Evolutionary conservation across 2,888 invertebrate genomes (phyloP).

Genomic region (Stegophylla sp.): DNA sequence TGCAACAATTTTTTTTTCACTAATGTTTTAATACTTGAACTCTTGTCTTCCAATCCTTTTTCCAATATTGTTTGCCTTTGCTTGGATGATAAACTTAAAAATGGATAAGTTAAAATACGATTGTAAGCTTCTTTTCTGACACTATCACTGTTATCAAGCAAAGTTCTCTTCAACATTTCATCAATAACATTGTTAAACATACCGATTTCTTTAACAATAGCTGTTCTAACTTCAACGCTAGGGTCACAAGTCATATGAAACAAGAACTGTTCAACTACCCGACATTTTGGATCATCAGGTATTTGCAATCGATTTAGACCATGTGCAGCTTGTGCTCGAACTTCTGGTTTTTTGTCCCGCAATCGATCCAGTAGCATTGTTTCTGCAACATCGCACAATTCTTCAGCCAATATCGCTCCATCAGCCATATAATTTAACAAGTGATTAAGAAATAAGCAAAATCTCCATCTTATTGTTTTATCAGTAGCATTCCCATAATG

Average conservation of each 20-base stretch:
- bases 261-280: constrained; percentile 13
- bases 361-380: constrained; percentile 8
- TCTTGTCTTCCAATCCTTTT: constrained; percentile 34
- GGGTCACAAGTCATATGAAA: constrained; percentile 51
- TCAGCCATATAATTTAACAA: constrained; percentile 15
- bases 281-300: constrained; percentile 15
- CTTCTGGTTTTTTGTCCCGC: constrained; percentile 33
- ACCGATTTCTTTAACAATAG: constrained; percentile 30
- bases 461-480: constrained; percentile 36
- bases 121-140: constrained; percentile 50
- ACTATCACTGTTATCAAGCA: constrained; percentile 35
- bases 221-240: constrained; percentile 28
- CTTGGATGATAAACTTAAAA: constrained; percentile 13
- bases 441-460: constrained; percentile 36
- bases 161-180: constrained; percentile 29
- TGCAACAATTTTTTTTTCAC: constrained; percentile 17
- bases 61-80: constrained; percentile 35
- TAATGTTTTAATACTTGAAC: constrained; percentile 10
- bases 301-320: constrained; percentile 30
- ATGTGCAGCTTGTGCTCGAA: constrained; percentile 34
- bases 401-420: constrained; percentile 26
- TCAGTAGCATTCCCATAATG: neutral
- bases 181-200: constrained; percentile 25
- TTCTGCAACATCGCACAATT: constrained; percentile 30
- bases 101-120: constrained; percentile 34